These are phyloP conservation scores for Rhogogaster chlorosoma DNA, from an alignment of 2,888 invertebrate genomes.

Conservation along the genomic window DNA sequence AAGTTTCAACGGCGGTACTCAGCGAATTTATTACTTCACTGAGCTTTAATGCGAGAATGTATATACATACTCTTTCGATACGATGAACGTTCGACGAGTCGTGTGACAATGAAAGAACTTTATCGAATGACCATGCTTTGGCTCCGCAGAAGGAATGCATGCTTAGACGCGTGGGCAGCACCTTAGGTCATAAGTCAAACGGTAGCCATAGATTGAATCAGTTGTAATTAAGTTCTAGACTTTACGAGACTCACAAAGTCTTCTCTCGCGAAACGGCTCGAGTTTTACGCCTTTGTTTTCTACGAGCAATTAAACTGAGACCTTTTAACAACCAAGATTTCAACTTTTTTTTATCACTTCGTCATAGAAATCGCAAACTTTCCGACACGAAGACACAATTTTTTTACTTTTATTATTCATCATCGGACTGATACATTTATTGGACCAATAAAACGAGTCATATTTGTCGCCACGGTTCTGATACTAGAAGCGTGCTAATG, in stretches of 20 bases:
- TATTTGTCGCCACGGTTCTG: not conserved
- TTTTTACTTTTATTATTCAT: not conserved
- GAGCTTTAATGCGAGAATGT: not conserved
- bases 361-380: not conserved
- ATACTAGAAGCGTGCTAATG: not conserved
- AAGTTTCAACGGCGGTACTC: not conserved
- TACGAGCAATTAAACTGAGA: constrained; percentile 38
- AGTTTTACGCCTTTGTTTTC: constrained; percentile 45
- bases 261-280: constrained; percentile 21
- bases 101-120: constrained; percentile 11
- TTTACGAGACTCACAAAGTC: constrained; percentile 33
- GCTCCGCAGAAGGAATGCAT: not conserved
- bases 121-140: not conserved
- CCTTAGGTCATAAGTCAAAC: constrained; percentile 41
- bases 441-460: not conserved
- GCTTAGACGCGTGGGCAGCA: constrained; percentile 21
- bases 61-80: not conserved
- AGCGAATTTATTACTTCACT: not conserved
- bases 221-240: constrained; percentile 43
- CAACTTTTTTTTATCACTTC: not conserved
- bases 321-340: constrained; percentile 16
- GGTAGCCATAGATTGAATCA: constrained; percentile 48
- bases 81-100: not conserved
- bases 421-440: not conserved
- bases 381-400: not conserved